Evolutionary conservation across 2,113 vertebrate species (phyloP), one percentile per base, ranked within the genome.

Genomic region (Nannospalax galili): DNA sequence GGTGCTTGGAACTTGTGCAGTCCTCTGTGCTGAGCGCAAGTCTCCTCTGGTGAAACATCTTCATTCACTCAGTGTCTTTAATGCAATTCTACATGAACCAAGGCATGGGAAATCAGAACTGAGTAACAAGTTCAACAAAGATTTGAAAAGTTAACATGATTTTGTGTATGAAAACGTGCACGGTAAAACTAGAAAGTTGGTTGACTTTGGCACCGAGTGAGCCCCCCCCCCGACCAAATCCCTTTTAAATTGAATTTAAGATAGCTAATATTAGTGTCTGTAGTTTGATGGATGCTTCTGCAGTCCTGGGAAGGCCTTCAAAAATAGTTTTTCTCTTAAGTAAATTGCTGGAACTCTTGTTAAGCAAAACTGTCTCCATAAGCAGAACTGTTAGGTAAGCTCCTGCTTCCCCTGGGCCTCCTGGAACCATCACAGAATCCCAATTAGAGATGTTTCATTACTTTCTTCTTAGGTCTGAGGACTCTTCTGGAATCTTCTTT

Each of bases 171-270:
- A 87, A 95, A 96, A 96, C 75, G 90, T 72, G 74, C 75, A 75
- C 8, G 75, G 90, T 94, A 78, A 52, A 52, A 97, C 97, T 95
- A 88, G 95, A 94, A 96, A 91, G 94, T 87, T 17, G 93, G 90
- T 97, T 97, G 97, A 96, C 88, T 97, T 97, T 97, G 97, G 97
- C 97, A 95, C 80, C 65, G 91, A 93, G 87, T 75, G 82, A 93
- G 78, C 72, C 70, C 89, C 88, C 88, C 89, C 86, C n/a, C n/a
- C n/a, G n/a, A n/a, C n/a, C 20, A 94, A 97, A 96, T 97, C 94
- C 86, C 90, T 95, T 93, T 91, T 12, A 97, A 97, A 97, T 97
- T 97, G 95, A 97, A 97, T 97, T 97, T 97, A 84, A 95, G 95
- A 95, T 95, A 89, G 67, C 93, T 96, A 95, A 95, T 96, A 96